Percentiles rank a stretch among this genome's conserved stretches.
Conservation (phyloP, 1,140 invertebrate genomes). For the Contarinia nasturtii region DNA sequence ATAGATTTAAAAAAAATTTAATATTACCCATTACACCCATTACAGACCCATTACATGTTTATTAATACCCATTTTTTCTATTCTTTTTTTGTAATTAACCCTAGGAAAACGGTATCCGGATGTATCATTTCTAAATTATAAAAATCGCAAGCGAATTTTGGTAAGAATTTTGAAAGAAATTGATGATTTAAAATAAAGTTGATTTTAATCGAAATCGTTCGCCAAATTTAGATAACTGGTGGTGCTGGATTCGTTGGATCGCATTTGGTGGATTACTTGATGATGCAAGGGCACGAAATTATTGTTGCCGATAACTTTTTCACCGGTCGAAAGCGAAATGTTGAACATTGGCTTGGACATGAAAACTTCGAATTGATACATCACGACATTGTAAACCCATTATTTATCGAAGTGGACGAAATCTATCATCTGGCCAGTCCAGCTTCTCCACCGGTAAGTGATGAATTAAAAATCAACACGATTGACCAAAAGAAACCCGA, state of each 20-base stretch:
- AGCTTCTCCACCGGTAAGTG: conserved; percentile 90
- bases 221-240: conserved; percentile 59
- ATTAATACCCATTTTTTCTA: too few species aligned
- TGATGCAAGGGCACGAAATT: conserved; percentile 94
- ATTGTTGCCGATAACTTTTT: conserved; percentile 98
- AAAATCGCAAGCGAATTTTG: conserved; percentile 75
- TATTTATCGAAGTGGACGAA: conserved; percentile 96
- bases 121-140: conserved; percentile 77
- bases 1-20: too few species aligned
- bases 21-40: too few species aligned
- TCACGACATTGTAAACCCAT: conserved; percentile 95
- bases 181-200: not conserved
- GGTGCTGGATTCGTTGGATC: conserved; percentile 99
- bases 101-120: too few species aligned
- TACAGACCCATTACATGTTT: too few species aligned
- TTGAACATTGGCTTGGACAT: conserved; percentile 98
- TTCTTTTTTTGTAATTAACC: too few species aligned
- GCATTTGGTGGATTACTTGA: conserved; percentile 87
- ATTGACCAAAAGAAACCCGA: too few species aligned
- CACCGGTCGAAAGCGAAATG: conserved; percentile 89
- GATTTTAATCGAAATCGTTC: not conserved
- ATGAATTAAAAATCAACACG: too few species aligned
- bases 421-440: conserved; percentile 98
- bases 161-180: conserved; percentile 28
- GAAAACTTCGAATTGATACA: conserved; percentile 98